Evolutionary conservation across 2,797 vertebrate species (phyloP).

Genomic region (Hemibagrus guttatus): DNA sequence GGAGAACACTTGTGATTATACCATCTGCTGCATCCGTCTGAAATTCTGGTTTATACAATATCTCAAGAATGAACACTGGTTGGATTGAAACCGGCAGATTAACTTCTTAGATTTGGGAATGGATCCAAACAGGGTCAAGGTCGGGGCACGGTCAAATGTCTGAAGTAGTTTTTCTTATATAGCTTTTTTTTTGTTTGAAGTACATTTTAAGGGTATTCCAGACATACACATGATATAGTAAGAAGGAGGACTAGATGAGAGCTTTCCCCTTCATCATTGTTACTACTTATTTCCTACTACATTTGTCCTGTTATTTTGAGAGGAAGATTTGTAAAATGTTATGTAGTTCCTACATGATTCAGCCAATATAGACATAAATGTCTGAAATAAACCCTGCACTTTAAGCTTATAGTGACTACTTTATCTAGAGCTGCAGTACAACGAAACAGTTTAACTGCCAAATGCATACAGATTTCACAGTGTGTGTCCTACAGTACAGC

Average conservation of each 20-base stretch:
- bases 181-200: not conserved
- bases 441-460: not conserved
- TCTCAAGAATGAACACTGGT: not conserved
- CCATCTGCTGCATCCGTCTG: not conserved
- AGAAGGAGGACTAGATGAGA: not conserved
- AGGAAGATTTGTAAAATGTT: not conserved
- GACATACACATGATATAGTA: not conserved
- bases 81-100: too few relatives aligned
- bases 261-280: not conserved
- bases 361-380: not conserved
- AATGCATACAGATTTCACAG: conserved; percentile 16
- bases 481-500: conserved; percentile 19
- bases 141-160: not conserved
- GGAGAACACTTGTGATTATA: not conserved
- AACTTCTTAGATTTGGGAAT: not conserved
- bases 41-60: not conserved
- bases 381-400: not conserved
- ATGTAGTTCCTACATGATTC: too few relatives aligned
- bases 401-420: not conserved
- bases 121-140: not conserved
- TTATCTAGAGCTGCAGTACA: not conserved
- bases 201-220: not conserved
- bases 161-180: not conserved
- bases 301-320: not conserved
- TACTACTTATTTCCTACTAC: not conserved